phyloP scores from a whole-genome alignment of 2,113 vertebrate species.

The Pandion haliaetus region DNA sequence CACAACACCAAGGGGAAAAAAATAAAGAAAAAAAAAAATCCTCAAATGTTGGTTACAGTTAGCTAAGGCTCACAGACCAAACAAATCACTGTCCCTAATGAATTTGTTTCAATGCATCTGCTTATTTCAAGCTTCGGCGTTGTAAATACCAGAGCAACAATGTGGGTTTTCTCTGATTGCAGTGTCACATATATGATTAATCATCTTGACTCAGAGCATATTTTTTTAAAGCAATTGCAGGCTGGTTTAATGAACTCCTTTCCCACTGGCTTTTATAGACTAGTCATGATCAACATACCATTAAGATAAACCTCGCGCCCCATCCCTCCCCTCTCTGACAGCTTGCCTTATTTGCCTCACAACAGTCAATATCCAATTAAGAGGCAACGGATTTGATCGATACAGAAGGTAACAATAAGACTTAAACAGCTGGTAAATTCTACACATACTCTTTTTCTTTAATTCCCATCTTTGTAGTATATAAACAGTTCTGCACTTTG shows the following conservation, averaged over 20 bases:
- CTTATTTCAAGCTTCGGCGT: background rate
- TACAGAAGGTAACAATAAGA: conserved; percentile 44
- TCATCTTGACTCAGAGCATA: conserved; percentile 40
- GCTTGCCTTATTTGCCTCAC: conserved; percentile 56
- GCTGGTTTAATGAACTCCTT: conserved; percentile 55
- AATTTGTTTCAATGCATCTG: conserved; percentile 39
- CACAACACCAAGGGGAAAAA: background rate
- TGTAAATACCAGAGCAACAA: conserved; percentile 34
- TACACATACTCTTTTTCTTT: background rate
- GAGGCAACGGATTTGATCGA: conserved; percentile 13
- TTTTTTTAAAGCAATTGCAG: conserved; percentile 43
- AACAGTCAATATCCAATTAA: conserved; percentile 68
- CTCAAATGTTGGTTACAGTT: background rate
- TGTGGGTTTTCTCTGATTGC: conserved; percentile 32
- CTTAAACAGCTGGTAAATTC: conserved; percentile 41
- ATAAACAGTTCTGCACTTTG: background rate
- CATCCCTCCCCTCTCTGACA: conserved; percentile 3
- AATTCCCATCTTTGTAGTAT: background rate
- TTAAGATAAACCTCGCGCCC: background rate
- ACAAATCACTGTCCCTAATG: conserved; percentile 7
- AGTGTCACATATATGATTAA: conserved; percentile 31
- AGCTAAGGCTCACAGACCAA: conserved; percentile 18
- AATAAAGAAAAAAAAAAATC: background rate
- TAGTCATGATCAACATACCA: conserved; percentile 27
- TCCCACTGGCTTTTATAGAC: conserved; percentile 56